phyloP scores from a whole-genome alignment of 1,140 invertebrate genomes.

The Dendrolimus kikuchii region DNA sequence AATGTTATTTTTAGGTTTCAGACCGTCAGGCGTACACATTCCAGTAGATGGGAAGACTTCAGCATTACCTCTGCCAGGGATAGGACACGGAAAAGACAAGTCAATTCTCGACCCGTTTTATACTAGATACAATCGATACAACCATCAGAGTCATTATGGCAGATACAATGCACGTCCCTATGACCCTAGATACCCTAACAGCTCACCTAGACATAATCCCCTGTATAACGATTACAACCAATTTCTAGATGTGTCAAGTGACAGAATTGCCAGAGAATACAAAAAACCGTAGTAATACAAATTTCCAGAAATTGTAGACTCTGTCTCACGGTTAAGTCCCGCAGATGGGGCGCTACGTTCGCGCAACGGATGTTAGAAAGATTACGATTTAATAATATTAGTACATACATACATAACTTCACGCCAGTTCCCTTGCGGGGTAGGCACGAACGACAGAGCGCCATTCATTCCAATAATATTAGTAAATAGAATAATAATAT shows the following conservation, averaged over 20 bases:
- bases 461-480: no score
- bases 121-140: slow-evolving; percentile 31
- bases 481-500: no score
- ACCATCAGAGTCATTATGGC: slow-evolving; percentile 23
- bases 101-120: slow-evolving; percentile 30
- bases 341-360: no score
- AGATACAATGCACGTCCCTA: slow-evolving; percentile 23
- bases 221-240: slow-evolving; percentile 31
- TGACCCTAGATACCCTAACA: slow-evolving; percentile 28
- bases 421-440: no score
- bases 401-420: no score
- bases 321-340: no score
- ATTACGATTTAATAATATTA: no score
- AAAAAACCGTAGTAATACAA: no score
- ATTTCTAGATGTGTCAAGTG: not conserved
- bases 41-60: slow-evolving; percentile 42
- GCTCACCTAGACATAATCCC: slow-evolving; percentile 18
- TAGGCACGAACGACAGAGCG: no score
- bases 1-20: slow-evolving; percentile 44
- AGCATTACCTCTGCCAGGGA: slow-evolving; percentile 10
- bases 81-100: slow-evolving; percentile 16
- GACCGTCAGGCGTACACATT: slow-evolving; percentile 54
- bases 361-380: no score
- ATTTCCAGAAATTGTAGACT: no score
- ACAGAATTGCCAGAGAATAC: not conserved